These are phyloP conservation scores for Andrena flavipes DNA, from an alignment of 2,888 invertebrate species.

Conservation along the genomic window DNA sequence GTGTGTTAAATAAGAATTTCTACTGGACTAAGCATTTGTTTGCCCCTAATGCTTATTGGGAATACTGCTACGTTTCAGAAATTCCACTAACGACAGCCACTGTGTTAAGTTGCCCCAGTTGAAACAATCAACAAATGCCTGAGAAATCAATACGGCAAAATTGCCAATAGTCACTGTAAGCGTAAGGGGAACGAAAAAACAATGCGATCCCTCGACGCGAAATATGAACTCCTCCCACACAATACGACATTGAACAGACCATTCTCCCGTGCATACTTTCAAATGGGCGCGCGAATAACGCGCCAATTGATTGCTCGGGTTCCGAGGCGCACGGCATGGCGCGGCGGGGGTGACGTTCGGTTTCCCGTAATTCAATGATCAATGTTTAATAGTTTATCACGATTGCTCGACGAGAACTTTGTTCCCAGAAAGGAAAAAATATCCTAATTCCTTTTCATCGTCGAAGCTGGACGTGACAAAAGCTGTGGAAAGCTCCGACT, in stretches of 20 bases:
- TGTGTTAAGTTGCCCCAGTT: too few species aligned
- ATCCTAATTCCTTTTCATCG: slow-evolving; percentile 10
- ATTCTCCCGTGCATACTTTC: background rate
- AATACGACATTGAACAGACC: background rate
- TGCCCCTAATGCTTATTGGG: too few species aligned
- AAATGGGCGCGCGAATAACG: background rate
- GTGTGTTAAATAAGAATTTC: too few species aligned
- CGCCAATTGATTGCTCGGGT: background rate
- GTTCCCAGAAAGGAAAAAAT: background rate
- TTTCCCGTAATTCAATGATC: slow-evolving; percentile 17
- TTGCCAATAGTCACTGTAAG: background rate
- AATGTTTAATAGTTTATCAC: slow-evolving; percentile 6
- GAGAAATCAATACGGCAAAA: background rate
- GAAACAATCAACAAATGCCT: too few species aligned
- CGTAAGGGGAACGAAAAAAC: background rate
- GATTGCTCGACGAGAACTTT: background rate
- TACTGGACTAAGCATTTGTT: too few species aligned
- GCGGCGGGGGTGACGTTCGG: background rate
- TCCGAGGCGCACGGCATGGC: background rate
- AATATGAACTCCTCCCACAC: background rate
- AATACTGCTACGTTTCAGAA: too few species aligned
- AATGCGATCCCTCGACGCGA: background rate
- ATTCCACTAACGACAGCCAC: too few species aligned
- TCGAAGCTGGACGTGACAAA: background rate
- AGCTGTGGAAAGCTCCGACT: background rate